phyloP scores from a whole-genome alignment of 2,888 invertebrate species.

The Gnatocerus cornutus region DNA sequence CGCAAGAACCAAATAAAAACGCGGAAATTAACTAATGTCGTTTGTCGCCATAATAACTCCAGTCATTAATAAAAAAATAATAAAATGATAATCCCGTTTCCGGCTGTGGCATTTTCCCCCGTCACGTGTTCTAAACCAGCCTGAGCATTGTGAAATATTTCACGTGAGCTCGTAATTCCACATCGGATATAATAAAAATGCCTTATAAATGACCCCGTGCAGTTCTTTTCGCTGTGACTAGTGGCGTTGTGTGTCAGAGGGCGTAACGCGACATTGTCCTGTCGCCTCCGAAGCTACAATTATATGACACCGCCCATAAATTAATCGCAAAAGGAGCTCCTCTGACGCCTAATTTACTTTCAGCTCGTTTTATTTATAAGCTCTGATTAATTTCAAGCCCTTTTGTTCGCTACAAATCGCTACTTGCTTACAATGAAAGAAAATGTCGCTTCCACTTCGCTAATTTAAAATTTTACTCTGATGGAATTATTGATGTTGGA shows the following conservation, averaged over 20 bases:
- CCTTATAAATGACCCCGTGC: constrained; percentile 15
- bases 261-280: constrained; percentile 8
- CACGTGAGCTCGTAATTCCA: constrained; percentile 26
- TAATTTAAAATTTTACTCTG: background rate
- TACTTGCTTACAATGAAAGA: constrained; percentile 26
- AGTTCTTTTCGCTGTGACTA: constrained; percentile 10
- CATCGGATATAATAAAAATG: constrained; percentile 34
- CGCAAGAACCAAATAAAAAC: no score
- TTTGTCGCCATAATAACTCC: constrained; percentile 11
- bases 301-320: constrained; percentile 31
- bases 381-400: constrained; percentile 25
- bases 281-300: constrained; percentile 19
- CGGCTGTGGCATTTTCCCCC: constrained; percentile 9
- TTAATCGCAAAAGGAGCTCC: constrained; percentile 29
- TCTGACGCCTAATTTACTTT: constrained; percentile 33
- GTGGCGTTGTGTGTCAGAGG: constrained; percentile 9
- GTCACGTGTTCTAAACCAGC: constrained; percentile 24
- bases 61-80: constrained; percentile 24
- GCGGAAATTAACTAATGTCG: background rate
- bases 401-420: constrained; percentile 12
- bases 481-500: constrained; percentile 31
- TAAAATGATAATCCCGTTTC: constrained; percentile 23
- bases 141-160: constrained; percentile 33
- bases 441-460: constrained; percentile 24
- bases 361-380: constrained; percentile 23